These are phyloP conservation scores for Microcebus murinus DNA, from an alignment of 2,113 vertebrate genomes.

Conservation along the genomic window DNA sequence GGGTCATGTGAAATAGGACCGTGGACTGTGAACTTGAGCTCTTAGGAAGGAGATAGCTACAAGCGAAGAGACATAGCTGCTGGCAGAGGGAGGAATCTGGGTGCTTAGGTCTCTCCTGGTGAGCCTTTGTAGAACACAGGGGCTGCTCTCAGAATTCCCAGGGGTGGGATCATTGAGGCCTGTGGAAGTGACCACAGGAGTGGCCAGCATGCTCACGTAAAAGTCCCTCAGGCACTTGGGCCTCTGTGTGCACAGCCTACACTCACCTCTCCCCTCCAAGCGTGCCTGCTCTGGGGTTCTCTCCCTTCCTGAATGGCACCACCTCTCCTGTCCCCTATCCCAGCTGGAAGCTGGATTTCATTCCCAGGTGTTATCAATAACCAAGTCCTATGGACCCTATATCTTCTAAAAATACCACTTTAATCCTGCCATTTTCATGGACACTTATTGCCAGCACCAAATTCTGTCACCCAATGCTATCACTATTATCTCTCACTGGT, in stretches of 20 bases:
- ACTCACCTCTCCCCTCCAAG: background rate
- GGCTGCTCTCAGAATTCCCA: background rate
- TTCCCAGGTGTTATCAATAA: background rate
- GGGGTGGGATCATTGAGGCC: background rate
- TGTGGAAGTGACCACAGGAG: background rate
- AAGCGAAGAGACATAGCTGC: background rate
- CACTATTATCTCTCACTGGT: background rate
- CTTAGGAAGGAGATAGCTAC: background rate
- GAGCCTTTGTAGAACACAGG: background rate
- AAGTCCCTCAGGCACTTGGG: background rate
- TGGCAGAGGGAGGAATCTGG: background rate
- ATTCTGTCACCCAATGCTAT: background rate
- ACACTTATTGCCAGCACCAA: background rate
- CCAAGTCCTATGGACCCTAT: background rate
- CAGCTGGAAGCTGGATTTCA: background rate
- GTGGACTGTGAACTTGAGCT: background rate
- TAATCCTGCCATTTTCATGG: background rate
- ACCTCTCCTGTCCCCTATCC: accelerated
- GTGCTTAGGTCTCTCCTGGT: background rate
- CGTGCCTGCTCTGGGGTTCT: background rate
- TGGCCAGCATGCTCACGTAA: background rate
- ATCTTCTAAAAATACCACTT: background rate
- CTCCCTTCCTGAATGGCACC: background rate
- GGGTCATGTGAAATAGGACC: background rate
- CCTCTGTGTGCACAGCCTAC: background rate